Evolutionary conservation across 2,888 invertebrate genomes (phyloP).

Genomic region (Agonopterix subpropinquella): DNA sequence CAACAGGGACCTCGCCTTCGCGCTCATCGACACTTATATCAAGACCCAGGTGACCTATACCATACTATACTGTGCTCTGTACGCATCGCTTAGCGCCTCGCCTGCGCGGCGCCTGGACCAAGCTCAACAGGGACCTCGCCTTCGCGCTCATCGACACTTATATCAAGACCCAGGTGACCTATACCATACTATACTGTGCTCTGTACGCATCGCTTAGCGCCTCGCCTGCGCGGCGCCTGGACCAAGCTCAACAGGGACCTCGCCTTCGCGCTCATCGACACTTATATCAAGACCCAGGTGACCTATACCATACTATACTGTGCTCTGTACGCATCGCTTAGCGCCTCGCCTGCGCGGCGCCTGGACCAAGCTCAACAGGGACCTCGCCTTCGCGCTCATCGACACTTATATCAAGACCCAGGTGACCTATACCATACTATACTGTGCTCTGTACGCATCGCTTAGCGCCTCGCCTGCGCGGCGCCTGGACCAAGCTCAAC

Average conservation of each 20-base stretch:
- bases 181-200: not conserved
- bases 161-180: constrained; percentile 84
- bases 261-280: constrained; percentile 96
- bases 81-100: constrained; percentile 81
- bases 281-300: constrained; percentile 91
- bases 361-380: constrained; percentile 98
- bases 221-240: constrained; percentile 96
- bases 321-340: not conserved
- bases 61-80: not conserved
- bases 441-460: not conserved
- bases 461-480: constrained; percentile 91
- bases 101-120: constrained; percentile 98
- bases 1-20: constrained; percentile 95
- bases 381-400: constrained; percentile 95
- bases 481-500: constrained; percentile 98
- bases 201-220: constrained; percentile 55
- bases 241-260: constrained; percentile 97
- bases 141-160: constrained; percentile 97
- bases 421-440: constrained; percentile 39
- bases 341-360: constrained; percentile 93
- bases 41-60: constrained; percentile 80
- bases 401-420: constrained; percentile 95
- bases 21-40: constrained; percentile 96
- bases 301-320: not conserved
- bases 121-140: constrained; percentile 94